Evolutionary conservation across 2,888 invertebrate genomes (phyloP).

Genomic region (Pachydiplax longipennis): DNA sequence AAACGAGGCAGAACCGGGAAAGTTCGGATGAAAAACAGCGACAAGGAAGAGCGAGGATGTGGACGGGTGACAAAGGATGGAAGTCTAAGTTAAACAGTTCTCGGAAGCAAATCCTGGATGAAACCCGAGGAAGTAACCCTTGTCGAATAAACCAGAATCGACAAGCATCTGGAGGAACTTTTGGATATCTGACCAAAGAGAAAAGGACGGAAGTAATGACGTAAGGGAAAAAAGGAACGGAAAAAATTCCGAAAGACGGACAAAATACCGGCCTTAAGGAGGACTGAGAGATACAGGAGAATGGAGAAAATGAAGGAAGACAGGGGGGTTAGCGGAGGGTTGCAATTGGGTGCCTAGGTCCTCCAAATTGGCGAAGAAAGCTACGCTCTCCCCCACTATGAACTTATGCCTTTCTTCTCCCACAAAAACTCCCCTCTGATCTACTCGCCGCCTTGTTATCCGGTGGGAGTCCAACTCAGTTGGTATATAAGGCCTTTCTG

Average conservation of each 20-base stretch:
- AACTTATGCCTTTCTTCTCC: not conserved
- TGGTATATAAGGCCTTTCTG: conserved; percentile 18
- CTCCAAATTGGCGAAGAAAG: conserved; percentile 31
- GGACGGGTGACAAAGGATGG: too few relatives aligned
- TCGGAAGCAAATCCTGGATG: too few relatives aligned
- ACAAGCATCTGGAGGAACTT: too few relatives aligned
- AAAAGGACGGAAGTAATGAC: too few relatives aligned
- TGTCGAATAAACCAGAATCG: too few relatives aligned
- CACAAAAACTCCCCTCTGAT: conserved; percentile 3
- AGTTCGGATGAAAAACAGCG: not conserved
- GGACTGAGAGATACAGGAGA: not conserved
- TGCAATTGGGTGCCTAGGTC: conserved; percentile 9
- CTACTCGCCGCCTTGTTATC: conserved; percentile 40
- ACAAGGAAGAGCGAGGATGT: not conserved
- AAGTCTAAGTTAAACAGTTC: too few relatives aligned
- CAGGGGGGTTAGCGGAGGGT: not conserved
- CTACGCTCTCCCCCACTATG: not conserved
- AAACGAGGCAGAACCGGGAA: not conserved
- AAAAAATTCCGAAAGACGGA: not conserved
- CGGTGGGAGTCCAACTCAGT: conserved; percentile 23
- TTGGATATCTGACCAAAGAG: too few relatives aligned
- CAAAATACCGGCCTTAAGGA: not conserved
- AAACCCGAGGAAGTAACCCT: too few relatives aligned
- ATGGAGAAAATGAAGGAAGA: not conserved
- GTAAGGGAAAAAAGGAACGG: not conserved